A percentile compares a stretch with the other conserved stretches of the same genome.
Conservation (phyloP, 2,797 vertebrate species). For the Arctocebus calabarensis region DNA sequence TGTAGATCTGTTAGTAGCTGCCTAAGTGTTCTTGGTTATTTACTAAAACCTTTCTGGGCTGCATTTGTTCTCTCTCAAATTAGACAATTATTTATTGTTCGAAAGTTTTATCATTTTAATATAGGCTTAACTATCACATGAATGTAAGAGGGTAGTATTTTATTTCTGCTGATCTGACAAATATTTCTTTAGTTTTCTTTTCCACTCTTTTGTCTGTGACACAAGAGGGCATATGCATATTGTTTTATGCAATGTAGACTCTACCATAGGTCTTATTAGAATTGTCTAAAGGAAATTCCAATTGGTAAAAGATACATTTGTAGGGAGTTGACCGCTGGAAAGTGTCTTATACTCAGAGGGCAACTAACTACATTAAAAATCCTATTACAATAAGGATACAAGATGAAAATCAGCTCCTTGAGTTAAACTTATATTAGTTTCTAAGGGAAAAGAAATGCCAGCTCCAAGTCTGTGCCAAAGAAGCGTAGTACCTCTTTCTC, state of each 20-base stretch:
- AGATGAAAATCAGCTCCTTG: not conserved
- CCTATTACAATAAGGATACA: not conserved
- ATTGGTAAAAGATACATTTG: not conserved
- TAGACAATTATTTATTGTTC: not conserved
- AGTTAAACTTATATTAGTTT: not conserved
- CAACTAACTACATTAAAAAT: not conserved
- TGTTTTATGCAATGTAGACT: not conserved
- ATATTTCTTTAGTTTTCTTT: not conserved
- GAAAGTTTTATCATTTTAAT: not conserved
- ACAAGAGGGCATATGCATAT: not conserved
- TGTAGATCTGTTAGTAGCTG: not conserved
- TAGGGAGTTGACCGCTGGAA: not conserved
- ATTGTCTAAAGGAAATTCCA: not conserved
- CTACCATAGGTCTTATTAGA: not conserved
- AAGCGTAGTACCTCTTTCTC: not conserved
- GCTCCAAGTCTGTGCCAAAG: not conserved
- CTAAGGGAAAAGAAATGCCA: not conserved
- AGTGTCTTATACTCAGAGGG: not conserved
- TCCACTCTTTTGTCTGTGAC: not conserved
- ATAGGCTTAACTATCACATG: not conserved
- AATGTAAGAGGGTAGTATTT: not conserved
- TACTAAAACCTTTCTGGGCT: not conserved
- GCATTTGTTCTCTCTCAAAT: not conserved
- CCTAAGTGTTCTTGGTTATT: not conserved
- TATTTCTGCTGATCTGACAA: not conserved